These are phyloP conservation scores for Eilema caniola DNA, from an alignment of 2,888 invertebrate species.

Conservation along the genomic window DNA sequence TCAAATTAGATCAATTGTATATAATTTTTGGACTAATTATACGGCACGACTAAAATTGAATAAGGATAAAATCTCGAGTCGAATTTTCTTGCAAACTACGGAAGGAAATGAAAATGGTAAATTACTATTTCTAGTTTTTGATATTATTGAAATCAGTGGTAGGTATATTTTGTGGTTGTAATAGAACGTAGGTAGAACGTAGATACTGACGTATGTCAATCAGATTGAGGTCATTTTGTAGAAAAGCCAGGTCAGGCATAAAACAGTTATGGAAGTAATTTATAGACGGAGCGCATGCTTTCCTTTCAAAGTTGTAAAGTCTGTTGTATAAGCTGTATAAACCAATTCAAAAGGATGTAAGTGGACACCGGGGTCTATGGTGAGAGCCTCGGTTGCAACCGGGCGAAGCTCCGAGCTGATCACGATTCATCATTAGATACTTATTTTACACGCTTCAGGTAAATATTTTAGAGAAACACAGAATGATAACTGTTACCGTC, in stretches of 20 bases:
- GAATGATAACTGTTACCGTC: neutral
- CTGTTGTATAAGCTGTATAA: neutral
- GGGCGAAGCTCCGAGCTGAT: neutral
- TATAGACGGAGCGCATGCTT: too few relatives aligned
- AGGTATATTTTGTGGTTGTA: neutral
- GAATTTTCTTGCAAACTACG: neutral
- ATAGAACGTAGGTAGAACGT: too few relatives aligned
- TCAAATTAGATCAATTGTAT: slow-evolving; percentile 39
- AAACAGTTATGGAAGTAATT: neutral
- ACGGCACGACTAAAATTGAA: slow-evolving; percentile 26
- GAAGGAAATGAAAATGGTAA: slow-evolving; percentile 18
- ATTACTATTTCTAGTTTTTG: neutral
- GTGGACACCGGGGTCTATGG: neutral
- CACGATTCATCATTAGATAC: too few relatives aligned
- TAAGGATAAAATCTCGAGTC: slow-evolving; percentile 36
- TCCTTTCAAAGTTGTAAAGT: too few relatives aligned
- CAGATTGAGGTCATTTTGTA: neutral
- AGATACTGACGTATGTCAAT: neutral
- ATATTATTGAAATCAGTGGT: neutral
- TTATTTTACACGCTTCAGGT: neutral
- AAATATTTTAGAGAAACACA: neutral
- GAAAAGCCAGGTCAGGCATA: neutral
- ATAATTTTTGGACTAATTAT: slow-evolving; percentile 20
- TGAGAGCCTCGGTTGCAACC: neutral
- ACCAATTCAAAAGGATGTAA: neutral